Evolutionary conservation across 2,888 invertebrate genomes (phyloP).

Genomic region (Orthosia incerta): DNA sequence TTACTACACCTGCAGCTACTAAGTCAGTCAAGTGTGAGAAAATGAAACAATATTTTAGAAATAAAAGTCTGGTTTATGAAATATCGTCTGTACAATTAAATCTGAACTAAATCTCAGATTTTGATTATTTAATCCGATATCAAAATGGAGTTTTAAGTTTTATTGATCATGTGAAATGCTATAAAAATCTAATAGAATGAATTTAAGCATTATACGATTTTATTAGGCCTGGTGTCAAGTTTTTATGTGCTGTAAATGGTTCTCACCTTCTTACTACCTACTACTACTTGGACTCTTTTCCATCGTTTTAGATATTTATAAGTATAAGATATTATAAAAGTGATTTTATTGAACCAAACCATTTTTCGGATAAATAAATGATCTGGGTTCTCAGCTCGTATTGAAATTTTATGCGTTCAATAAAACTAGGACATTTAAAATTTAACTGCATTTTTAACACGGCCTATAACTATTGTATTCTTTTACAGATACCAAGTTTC

Average conservation of each 20-base stretch:
- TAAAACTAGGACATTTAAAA: no score
- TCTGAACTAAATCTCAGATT: conserved; percentile 14
- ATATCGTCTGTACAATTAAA: conserved; percentile 24
- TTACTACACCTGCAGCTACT: not conserved
- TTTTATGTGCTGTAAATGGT: conserved; percentile 44
- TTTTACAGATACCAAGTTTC: no score
- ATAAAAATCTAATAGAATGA: conserved; percentile 22
- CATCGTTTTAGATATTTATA: no score
- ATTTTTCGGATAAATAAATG: no score
- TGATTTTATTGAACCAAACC: no score
- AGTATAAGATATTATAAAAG: no score
- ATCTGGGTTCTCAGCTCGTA: no score
- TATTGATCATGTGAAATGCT: conserved; percentile 42
- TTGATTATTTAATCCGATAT: conserved; percentile 57
- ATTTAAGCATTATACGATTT: conserved; percentile 30
- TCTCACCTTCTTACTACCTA: conserved; percentile 20
- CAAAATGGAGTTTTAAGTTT: conserved; percentile 56
- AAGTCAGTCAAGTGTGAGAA: conserved; percentile 5
- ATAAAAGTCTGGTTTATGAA: conserved; percentile 19
- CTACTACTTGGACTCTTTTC: not conserved
- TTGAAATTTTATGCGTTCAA: no score
- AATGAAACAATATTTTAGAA: conserved; percentile 15
- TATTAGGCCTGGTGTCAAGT: conserved; percentile 31
- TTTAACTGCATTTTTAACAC: no score
- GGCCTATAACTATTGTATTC: no score